phyloP scores from a whole-genome alignment of 2,113 vertebrate species.

The Cebus imitator region DNA sequence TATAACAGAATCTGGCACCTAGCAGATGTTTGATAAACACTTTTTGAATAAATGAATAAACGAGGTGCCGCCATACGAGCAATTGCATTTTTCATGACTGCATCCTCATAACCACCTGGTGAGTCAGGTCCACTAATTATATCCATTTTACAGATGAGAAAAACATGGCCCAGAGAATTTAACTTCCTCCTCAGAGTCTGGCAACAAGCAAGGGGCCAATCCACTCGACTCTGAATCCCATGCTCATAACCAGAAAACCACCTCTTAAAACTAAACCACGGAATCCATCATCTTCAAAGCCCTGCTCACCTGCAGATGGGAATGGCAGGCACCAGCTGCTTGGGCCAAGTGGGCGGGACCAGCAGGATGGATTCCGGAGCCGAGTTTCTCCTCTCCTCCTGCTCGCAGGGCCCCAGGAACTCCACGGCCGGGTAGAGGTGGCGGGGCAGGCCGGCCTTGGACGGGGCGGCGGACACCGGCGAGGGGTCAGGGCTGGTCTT shows the following conservation, averaged over 20 bases:
- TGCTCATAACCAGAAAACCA: not conserved
- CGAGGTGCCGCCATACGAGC: not conserved
- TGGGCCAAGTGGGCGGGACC: slow-evolving; percentile 94
- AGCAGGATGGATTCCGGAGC: slow-evolving; percentile 91
- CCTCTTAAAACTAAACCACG: rapidly evolving
- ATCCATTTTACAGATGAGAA: not conserved
- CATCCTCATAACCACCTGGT: not conserved
- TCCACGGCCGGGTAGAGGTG: slow-evolving; percentile 87
- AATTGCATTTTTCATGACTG: not conserved
- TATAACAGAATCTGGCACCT: not conserved
- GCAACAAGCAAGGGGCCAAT: not conserved
- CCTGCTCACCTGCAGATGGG: slow-evolving; percentile 92
- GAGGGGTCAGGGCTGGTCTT: slow-evolving; percentile 91
- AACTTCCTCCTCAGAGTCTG: not conserved
- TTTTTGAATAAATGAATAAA: too few relatives aligned
- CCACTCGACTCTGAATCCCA: not conserved
- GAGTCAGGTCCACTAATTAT: rapidly evolving
- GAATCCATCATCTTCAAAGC: rapidly evolving
- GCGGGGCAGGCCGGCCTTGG: slow-evolving; percentile 86
- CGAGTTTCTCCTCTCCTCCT: slow-evolving; percentile 91
- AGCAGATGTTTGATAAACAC: not conserved
- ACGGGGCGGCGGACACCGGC: slow-evolving; percentile 78
- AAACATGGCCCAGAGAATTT: not conserved
- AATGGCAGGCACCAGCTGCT: slow-evolving; percentile 92
- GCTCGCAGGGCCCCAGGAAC: slow-evolving; percentile 92